A percentile compares a stretch with the other conserved stretches of the same genome.
phyloP scores from a whole-genome alignment of 1,140 invertebrate genomes.

The Doryteuthis pealeii region DNA sequence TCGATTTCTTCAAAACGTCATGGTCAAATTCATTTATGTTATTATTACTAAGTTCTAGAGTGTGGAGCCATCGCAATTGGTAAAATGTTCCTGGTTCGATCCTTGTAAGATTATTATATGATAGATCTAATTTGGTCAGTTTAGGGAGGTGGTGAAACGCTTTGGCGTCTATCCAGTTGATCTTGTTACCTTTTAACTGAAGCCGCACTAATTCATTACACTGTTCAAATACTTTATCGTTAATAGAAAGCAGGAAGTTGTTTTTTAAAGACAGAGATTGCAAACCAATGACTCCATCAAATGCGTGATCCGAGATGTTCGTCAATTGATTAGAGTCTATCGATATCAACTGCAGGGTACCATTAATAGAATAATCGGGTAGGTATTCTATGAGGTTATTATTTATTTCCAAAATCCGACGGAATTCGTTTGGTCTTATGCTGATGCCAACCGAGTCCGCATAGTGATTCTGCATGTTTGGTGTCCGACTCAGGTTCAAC shows the following conservation, averaged over 20 bases:
- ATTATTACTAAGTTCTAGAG: slow-evolving; percentile 31
- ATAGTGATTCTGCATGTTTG: slow-evolving; percentile 32
- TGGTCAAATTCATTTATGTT: slow-evolving; percentile 17
- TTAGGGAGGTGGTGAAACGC: neutral
- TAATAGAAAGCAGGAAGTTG: slow-evolving; percentile 25
- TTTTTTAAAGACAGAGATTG: slow-evolving; percentile 25
- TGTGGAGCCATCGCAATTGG: slow-evolving; percentile 22
- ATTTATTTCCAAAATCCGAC: slow-evolving; percentile 28
- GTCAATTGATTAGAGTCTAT: slow-evolving; percentile 29
- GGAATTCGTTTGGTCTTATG: slow-evolving; percentile 25
- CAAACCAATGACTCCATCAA: slow-evolving; percentile 26
- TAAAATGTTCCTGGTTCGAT: slow-evolving; percentile 28
- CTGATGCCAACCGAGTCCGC: slow-evolving; percentile 19
- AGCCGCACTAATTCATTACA: neutral
- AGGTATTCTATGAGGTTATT: slow-evolving; percentile 32
- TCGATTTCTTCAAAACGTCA: slow-evolving; percentile 23
- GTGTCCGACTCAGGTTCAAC: slow-evolving; percentile 27
- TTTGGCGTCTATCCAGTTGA: neutral
- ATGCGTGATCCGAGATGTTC: slow-evolving; percentile 21
- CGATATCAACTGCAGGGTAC: slow-evolving; percentile 33
- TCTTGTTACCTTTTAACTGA: neutral
- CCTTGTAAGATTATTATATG: slow-evolving; percentile 24
- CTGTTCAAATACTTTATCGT: neutral
- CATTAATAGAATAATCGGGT: slow-evolving; percentile 25
- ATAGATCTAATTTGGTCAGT: slow-evolving; percentile 12